Evolutionary conservation across 2,113 vertebrate genomes (phyloP).

Genomic region (Stercorarius parasiticus): DNA sequence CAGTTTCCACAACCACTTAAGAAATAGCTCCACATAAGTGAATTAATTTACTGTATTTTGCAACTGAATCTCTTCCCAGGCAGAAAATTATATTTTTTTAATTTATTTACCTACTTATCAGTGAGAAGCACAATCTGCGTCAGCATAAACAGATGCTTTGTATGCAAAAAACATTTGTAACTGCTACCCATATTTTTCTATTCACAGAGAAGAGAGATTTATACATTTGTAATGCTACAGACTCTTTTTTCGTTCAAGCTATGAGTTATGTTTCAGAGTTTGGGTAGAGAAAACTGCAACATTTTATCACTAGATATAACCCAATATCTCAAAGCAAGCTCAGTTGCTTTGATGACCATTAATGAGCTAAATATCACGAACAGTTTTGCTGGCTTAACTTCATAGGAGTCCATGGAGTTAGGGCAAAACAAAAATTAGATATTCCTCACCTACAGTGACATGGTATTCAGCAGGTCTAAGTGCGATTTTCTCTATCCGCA

Average conservation of each 20-base stretch:
- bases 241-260: not conserved
- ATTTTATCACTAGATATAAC: not conserved
- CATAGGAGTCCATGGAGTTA: not conserved
- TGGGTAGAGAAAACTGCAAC: not conserved
- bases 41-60: constrained; percentile 1
- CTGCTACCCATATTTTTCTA: not conserved
- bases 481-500: not conserved
- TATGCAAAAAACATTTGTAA: not conserved
- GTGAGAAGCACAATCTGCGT: not conserved
- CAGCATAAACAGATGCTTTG: constrained; percentile 5
- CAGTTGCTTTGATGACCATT: not conserved
- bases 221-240: not conserved
- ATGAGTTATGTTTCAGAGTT: not conserved
- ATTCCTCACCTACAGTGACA: not conserved
- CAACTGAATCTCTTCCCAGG: not conserved
- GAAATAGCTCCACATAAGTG: not conserved
- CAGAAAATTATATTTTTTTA: not conserved
- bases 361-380: not conserved
- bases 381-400: not conserved
- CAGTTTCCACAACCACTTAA: not conserved
- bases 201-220: not conserved
- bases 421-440: not conserved
- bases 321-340: not conserved
- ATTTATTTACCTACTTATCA: not conserved
- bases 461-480: not conserved